These are phyloP conservation scores for Aphelinus certus DNA, from an alignment of 1,140 invertebrate species.

Conservation along the genomic window DNA sequence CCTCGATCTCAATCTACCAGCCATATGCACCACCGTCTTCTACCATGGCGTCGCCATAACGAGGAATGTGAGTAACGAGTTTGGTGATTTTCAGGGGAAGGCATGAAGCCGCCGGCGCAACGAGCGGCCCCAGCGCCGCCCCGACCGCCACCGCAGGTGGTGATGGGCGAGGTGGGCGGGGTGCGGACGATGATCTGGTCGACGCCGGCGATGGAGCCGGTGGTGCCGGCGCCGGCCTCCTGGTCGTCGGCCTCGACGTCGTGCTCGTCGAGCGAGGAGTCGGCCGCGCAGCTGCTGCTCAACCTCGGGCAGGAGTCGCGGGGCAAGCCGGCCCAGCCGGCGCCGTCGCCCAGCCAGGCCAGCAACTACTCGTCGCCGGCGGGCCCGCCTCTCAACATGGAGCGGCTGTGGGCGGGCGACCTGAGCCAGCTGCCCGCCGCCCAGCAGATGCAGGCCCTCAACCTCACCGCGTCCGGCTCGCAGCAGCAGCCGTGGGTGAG, in stretches of 20 bases:
- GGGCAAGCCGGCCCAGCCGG: slow-evolving; percentile 59
- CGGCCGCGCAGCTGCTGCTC: slow-evolving; percentile 83
- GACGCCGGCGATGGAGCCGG: slow-evolving; percentile 69
- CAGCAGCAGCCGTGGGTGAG: slow-evolving; percentile 58
- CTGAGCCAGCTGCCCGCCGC: slow-evolving; percentile 82
- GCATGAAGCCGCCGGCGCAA: slow-evolving; percentile 70
- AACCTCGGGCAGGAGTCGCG: slow-evolving; percentile 78
- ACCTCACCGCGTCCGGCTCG: slow-evolving; percentile 74
- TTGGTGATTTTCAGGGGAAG: slow-evolving; percentile 47
- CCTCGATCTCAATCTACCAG: no score
- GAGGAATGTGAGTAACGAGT: no score
- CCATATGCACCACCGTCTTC: no score
- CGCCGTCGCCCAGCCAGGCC: neutral
- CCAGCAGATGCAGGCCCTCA: slow-evolving; percentile 84
- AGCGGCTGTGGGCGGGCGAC: slow-evolving; percentile 88
- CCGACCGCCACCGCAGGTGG: slow-evolving; percentile 83
- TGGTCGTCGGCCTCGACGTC: slow-evolving; percentile 64
- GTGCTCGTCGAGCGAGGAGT: slow-evolving; percentile 71
- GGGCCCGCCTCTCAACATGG: slow-evolving; percentile 84
- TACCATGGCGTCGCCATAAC: no score
- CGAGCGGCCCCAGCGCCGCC: slow-evolving; percentile 69
- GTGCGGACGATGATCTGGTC: slow-evolving; percentile 93
- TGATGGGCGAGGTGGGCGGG: slow-evolving; percentile 90
- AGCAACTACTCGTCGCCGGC: slow-evolving; percentile 64
- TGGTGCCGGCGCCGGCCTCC: slow-evolving; percentile 61